Conservation (phyloP, 2,888 invertebrate species). For the Temnothorax rugatulus region DNA sequence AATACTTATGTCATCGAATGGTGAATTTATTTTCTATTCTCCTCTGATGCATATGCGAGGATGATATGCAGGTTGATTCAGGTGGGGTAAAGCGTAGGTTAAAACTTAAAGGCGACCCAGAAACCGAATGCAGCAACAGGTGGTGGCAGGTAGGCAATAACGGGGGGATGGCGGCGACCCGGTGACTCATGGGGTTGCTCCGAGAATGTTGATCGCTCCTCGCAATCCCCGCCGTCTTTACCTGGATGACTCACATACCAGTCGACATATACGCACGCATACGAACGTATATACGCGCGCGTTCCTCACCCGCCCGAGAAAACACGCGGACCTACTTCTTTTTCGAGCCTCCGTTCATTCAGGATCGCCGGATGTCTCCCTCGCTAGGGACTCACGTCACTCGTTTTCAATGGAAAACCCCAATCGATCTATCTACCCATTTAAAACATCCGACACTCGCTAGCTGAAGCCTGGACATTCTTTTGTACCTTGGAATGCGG, state of each 20-base stretch:
- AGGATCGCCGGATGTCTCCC: constrained; percentile 21
- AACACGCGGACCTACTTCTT: constrained; percentile 63
- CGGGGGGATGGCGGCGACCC: constrained; percentile 77
- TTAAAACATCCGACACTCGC: not conserved
- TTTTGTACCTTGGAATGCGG: constrained; percentile 37
- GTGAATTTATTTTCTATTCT: not conserved
- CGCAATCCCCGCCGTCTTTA: constrained; percentile 67
- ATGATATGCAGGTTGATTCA: constrained; percentile 25
- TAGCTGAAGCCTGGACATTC: constrained; percentile 1
- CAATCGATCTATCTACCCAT: not conserved
- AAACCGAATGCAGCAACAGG: constrained; percentile 79
- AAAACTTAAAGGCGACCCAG: constrained; percentile 63
- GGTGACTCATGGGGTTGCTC: constrained; percentile 83
- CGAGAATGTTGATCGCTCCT: constrained; percentile 79
- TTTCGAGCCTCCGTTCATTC: constrained; percentile 32
- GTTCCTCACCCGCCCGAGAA: constrained; percentile 66
- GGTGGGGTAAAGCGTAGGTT: constrained; percentile 35
- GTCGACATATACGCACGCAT: constrained; percentile 28
- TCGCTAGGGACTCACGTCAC: constrained; percentile 1
- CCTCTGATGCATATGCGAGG: not conserved
- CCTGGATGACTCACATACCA: constrained; percentile 76
- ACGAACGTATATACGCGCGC: not conserved
- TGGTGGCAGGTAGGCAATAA: constrained; percentile 78
- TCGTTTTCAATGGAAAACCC: constrained; percentile 19
- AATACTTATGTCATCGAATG: not conserved